These are phyloP conservation scores for Artemia sinica DNA, from an alignment of 2,888 invertebrate species.

Conservation along the genomic window DNA sequence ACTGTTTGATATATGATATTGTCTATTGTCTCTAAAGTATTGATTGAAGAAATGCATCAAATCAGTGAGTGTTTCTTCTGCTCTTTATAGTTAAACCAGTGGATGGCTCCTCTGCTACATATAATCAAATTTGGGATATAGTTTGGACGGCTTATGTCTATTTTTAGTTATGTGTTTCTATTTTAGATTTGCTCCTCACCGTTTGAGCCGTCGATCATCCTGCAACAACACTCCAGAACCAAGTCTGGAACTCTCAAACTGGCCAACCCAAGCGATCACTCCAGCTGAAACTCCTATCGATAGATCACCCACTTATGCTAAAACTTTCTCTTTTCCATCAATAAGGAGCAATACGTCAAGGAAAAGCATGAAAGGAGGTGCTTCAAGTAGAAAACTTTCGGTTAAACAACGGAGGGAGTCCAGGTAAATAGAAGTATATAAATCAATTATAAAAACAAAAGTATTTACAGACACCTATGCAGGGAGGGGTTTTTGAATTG, in stretches of 20 bases:
- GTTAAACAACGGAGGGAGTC: slow-evolving; percentile 8
- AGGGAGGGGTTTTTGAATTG: too few species aligned
- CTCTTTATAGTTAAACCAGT: too few species aligned
- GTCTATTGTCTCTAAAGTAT: too few species aligned
- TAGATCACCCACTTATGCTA: background rate
- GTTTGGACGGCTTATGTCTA: too few species aligned
- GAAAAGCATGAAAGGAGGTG: background rate
- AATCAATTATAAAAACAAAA: too few species aligned
- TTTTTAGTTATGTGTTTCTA: too few species aligned
- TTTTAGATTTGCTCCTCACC: background rate
- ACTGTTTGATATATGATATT: too few species aligned
- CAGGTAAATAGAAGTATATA: background rate
- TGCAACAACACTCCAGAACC: slow-evolving; percentile 11
- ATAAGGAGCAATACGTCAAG: background rate
- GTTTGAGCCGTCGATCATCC: background rate
- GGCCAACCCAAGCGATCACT: background rate
- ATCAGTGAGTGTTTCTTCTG: too few species aligned
- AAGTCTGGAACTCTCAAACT: background rate
- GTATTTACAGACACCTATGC: too few species aligned
- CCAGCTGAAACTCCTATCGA: background rate
- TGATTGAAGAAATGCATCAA: too few species aligned
- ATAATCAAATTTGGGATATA: too few species aligned
- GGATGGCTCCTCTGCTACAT: too few species aligned
- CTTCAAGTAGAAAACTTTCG: background rate
- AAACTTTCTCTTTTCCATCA: background rate